Base-by-base conservation (phyloP, 2,797 vertebrate species). In the Cygnus olor region DNA sequence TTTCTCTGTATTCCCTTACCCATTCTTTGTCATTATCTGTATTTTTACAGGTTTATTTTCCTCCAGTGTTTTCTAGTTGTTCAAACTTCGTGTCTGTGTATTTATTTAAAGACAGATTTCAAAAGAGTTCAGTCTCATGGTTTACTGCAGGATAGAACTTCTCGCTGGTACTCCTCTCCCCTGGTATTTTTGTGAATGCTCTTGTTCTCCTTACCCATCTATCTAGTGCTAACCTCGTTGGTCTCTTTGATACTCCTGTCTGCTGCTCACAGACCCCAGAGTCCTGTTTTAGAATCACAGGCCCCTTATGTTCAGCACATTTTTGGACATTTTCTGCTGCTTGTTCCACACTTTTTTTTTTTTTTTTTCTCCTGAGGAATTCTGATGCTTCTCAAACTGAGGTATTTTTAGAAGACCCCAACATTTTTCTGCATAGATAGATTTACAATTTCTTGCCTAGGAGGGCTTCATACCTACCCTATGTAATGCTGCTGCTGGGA, bases 41-140 rank as follows among this genome's bases (percentile, higher is more conserved):
- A 82, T 94, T 97, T 96, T 93, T 85, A 86, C 91, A 93, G 89
- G 88, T 96, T 96, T 95, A 82, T 91, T 94, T 95, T 92, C 94
- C 88, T 96, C 91, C 57, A 90, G 92, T 94, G 94, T 94, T 94
- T 93, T 95, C 95, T 68, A 82, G 78, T 91, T 95, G 80, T 93
- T 93, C 91, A 94, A 93, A 94, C 91, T 96, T 96, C 60, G 45
- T 91, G 88, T 87, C 94, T 94, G 61, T 94, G 25, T 96, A 64
- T 97, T 97, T 96, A 93, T 90, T 94, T 94, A 95, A 95, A 91
- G 93, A 53, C 74, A 57, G 68, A 80, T 96, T 96, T 96, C 89
- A 96, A 96, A 97, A 70, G 94, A 81, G 44, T 79, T 94, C 70
- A 63, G 77, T 84, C 73, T 83, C 90, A 92, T 5, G 11, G 73